phyloP scores from a whole-genome alignment of 1,140 invertebrate genomes.

The Drosophila nebulosa region DNA sequence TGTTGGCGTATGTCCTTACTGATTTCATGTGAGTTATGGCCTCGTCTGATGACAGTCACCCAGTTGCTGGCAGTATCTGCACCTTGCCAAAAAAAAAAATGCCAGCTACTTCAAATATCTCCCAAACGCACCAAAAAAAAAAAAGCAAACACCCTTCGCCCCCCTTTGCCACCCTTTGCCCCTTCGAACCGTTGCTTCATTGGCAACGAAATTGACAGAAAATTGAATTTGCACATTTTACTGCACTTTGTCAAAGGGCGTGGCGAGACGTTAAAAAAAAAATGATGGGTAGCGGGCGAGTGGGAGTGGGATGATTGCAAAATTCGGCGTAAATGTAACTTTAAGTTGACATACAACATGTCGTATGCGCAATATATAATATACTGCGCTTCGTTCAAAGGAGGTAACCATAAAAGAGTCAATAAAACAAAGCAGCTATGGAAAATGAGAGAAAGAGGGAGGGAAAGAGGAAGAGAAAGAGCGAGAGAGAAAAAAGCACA shows the following conservation, averaged over 20 bases:
- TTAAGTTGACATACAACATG: slow-evolving; percentile 53
- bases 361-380: slow-evolving; percentile 39
- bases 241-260: slow-evolving; percentile 55
- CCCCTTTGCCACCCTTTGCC: too few species aligned
- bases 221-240: slow-evolving; percentile 75
- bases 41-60: slow-evolving; percentile 5
- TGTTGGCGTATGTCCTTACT: slow-evolving; percentile 67
- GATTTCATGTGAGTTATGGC: slow-evolving; percentile 76
- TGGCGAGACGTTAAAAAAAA: background rate
- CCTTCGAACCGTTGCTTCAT: slow-evolving; percentile 3
- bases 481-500: background rate
- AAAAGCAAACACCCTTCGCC: background rate
- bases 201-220: slow-evolving; percentile 58
- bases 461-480: background rate
- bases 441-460: background rate
- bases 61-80: slow-evolving; percentile 17
- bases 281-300: background rate
- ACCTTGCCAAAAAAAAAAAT: slow-evolving; percentile 18
- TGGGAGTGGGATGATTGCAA: background rate
- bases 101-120: background rate
- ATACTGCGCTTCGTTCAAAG: background rate
- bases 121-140: background rate
- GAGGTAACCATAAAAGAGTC: background rate
- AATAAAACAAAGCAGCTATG: background rate
- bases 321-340: slow-evolving; percentile 11